phyloP scores from a whole-genome alignment of 1,140 invertebrate genomes.

The Hyphantria cunea region DNA sequence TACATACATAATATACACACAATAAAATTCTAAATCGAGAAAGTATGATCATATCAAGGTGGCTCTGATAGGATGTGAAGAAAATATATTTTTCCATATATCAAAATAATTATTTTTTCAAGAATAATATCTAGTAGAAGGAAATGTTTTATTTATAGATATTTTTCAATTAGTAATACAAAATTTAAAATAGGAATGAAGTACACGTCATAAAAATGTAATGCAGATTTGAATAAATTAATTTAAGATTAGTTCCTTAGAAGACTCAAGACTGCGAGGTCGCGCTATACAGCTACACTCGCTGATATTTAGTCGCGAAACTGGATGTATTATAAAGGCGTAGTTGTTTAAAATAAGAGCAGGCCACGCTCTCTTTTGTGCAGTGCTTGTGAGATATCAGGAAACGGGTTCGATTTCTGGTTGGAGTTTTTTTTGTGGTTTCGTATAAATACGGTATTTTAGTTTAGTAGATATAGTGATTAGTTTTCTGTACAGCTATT shows the following conservation, averaged over 20 bases:
- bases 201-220: conserved; percentile 1
- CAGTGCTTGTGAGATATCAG: conserved; percentile 28
- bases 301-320: conserved; percentile 81
- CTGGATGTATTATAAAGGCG: conserved; percentile 79
- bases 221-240: neutral
- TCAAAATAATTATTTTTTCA: too few species aligned
- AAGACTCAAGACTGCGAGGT: conserved; percentile 47
- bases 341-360: conserved; percentile 81
- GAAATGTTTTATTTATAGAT: too few species aligned
- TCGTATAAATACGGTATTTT: neutral
- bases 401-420: conserved; percentile 54
- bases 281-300: conserved; percentile 68
- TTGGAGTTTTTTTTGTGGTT: conserved; percentile 1
- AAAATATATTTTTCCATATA: too few species aligned
- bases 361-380: conserved; percentile 40
- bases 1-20: too few species aligned
- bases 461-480: too few species aligned
- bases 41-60: too few species aligned
- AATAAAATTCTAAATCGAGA: too few species aligned
- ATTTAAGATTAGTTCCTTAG: conserved; percentile 28
- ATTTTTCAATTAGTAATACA: too few species aligned
- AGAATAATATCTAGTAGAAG: too few species aligned
- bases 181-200: too few species aligned
- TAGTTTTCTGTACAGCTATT: neutral
- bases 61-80: too few species aligned